Conservation (phyloP, 2,113 vertebrate species). For the Anguilla rostrata region DNA sequence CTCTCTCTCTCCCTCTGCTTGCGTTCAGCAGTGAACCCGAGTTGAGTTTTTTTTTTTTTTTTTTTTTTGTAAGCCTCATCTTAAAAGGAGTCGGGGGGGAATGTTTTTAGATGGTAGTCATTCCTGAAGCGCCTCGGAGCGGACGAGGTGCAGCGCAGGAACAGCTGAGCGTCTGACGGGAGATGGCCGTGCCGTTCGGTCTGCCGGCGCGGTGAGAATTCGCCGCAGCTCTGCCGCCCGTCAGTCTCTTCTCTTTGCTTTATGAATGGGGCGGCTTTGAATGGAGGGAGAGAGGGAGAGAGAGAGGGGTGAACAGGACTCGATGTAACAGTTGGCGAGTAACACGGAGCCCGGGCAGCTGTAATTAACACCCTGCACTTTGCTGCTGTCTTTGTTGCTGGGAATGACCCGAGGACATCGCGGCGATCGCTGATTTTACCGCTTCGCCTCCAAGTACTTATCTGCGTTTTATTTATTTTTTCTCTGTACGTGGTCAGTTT, state of each 20-base stretch:
- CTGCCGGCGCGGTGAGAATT: constrained; percentile 72
- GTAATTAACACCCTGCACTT: constrained; percentile 67
- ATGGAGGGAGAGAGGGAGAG: constrained; percentile 60
- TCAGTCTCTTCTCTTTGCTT: constrained; percentile 37
- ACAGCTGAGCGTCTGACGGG: constrained; percentile 77
- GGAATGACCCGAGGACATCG: constrained; percentile 48
- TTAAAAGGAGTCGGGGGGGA: constrained; percentile 26
- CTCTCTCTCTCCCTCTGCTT: not conserved
- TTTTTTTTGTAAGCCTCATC: not conserved
- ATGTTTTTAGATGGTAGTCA: constrained; percentile 34
- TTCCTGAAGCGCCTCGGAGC: constrained; percentile 66
- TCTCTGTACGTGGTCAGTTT: not conserved
- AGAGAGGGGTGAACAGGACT: constrained; percentile 43
- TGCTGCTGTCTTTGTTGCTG: constrained; percentile 70
- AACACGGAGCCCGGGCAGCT: constrained; percentile 60
- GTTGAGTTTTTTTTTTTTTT: not conserved
- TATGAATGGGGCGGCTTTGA: constrained; percentile 26
- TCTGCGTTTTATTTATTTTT: not conserved
- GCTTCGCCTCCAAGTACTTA: not conserved
- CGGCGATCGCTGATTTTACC: not conserved
- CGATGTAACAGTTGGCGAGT: constrained; percentile 55
- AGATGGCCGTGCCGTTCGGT: constrained; percentile 77
- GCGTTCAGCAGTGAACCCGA: not conserved
- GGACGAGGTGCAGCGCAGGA: constrained; percentile 68
- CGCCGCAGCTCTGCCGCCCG: constrained; percentile 65